A percentile compares a stretch with the other conserved stretches of the same genome.
These are phyloP conservation scores for Drosophila greeni DNA, from an alignment of 2,888 invertebrate genomes.

Conservation along the genomic window DNA sequence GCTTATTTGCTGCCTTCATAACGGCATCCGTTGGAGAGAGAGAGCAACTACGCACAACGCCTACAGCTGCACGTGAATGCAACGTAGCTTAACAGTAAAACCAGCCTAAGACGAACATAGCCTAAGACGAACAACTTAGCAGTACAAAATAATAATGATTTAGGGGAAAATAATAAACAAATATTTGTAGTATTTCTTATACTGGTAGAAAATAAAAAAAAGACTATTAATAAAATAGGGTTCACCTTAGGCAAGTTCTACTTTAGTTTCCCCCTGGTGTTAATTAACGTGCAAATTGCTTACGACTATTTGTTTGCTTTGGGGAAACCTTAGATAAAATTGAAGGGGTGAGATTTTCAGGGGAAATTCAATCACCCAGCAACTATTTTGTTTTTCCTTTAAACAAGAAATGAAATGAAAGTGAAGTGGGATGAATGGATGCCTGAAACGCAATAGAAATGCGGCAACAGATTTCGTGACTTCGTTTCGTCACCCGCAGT, in stretches of 20 bases:
- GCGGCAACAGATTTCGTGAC: constrained; percentile 11
- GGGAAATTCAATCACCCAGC: not conserved
- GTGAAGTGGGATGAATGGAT: not conserved
- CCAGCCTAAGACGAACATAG: not conserved
- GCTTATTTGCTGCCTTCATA: constrained; percentile 2
- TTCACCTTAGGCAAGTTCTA: not conserved
- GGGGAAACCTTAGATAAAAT: not conserved
- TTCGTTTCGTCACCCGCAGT: constrained; percentile 5
- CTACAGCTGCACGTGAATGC: constrained; percentile 30
- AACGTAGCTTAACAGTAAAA: not conserved
- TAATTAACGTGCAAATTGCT: constrained; percentile 4
- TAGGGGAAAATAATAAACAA: no score
- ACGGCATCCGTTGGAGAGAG: constrained; percentile 16
- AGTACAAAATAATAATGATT: no score
- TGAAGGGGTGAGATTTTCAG: not conserved
- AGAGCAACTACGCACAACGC: constrained; percentile 5
- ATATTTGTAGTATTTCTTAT: not conserved
- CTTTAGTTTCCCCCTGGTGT: not conserved
- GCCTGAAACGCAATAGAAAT: constrained; percentile 1
- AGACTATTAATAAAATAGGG: no score
- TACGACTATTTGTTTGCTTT: not conserved
- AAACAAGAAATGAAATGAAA: not conserved
- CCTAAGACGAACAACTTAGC: no score
- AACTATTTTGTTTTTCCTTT: not conserved
- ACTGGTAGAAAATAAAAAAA: no score